Evolutionary conservation across 2,797 vertebrate genomes (phyloP), one percentile per base, ranked within the genome.

Genomic region (Parauchenoglanis ngamensis): DNA sequence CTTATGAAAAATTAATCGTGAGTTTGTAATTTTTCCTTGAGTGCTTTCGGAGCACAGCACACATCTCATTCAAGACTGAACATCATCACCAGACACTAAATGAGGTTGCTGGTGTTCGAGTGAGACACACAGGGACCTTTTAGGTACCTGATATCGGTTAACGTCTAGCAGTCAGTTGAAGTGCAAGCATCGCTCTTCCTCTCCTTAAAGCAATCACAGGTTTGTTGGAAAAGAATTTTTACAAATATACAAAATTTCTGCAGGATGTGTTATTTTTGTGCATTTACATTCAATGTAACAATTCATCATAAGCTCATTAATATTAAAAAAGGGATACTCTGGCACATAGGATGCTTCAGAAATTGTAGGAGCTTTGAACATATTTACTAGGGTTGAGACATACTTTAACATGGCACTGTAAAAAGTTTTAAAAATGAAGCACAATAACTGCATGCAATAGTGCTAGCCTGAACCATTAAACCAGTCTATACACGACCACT

Each of bases 1-100:
- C 35, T 61, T 25, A n/a, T 80, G 78, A 80, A 61, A 80, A 80
- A 80, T 80, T 61, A 23, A 80, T 80, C 12, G 10, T 13, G 21
- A 57, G 19, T 12, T 79, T 35, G 28, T 35, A 23, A 59, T 78
- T 78, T 40, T 59, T 40, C 54, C 77, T 21, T 57, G 78, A 80
- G 57, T 21, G 76, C 15, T 35, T 76, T 78, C 52, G 11, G 52
- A 78, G 23, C 23, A 0, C 72, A n/a, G 4, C 1, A 7, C 49
- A 78, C 15, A 57, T 44, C 35, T 25, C 56, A n/a, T 25, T 44
- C 11, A 61, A 61, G 78, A 25, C 77, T 13, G 21, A 80, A 59
- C 31, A 25, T 15, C 11, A 28, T 0, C 68, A 40, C 1, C 46
- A 57, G 19, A 59, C 56, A 59, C 19, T 23, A 59, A 59, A 79